Evolutionary conservation across 2,888 invertebrate genomes (phyloP), one percentile per base, ranked within the genome.

Genomic region (Boloria euphrosyne): DNA sequence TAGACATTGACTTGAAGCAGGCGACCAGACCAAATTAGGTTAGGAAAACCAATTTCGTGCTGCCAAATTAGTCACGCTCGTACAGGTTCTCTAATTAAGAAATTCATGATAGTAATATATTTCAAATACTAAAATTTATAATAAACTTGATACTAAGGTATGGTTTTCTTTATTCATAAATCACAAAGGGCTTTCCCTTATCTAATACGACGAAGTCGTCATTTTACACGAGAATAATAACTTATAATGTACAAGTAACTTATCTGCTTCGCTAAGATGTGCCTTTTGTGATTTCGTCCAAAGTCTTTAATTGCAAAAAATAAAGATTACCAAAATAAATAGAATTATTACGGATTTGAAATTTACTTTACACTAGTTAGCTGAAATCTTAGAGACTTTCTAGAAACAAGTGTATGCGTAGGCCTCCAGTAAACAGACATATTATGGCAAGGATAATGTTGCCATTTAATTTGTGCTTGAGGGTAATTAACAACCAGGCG

Each of bases 401-500:
- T 53, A 4, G 13, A 53, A 13, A 0, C 38, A 54, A 44, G 10
- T 44, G 14, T 18, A 55, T 10, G 5, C 43, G n/a, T 44, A 46
- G 59, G 6, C 17, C 7, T 6, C 16, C 6, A 31, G 46, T 59
- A 31, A 49, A 49, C 5, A 44, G 50, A 51, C 63, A 43, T 62
- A 49, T 31, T 52, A 65, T 51, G 52, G 68, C 71, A 67, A 62
- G 76, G 76, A 80, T 82, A 81, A 78, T 78, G 78, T 72, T 76
- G 78, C 78, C 75, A 74, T 76, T 84, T 83, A 83, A 83, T 85
- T 80, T 76, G 72, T 77, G 73, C 78, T 70, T 70, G 73, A 72
- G 71, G 74, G 79, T 84, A 89, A 91, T 91, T 90, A 90, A 90
- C 81, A 76, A 87, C 75, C 71, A 73, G 77, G 81, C 71, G 78